Percentiles rank a stretch among this genome's conserved stretches.
These are phyloP conservation scores for Samia ricini DNA, from an alignment of 1,140 invertebrate species.

Conservation along the genomic window DNA sequence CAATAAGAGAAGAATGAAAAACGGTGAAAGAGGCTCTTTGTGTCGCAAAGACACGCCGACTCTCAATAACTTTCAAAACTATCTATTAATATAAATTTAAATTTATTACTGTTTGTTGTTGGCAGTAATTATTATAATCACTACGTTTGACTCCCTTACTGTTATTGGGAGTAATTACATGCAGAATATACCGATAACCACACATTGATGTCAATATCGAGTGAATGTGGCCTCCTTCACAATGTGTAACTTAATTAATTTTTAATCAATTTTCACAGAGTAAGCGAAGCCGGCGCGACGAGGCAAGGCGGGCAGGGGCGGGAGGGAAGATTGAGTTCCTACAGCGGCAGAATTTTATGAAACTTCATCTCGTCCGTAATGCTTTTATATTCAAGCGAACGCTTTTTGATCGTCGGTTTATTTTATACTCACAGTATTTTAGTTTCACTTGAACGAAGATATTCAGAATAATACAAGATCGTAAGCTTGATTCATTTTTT, in stretches of 20 bases:
- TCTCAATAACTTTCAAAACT: too few relatives aligned
- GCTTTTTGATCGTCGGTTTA: background rate
- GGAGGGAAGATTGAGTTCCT: constrained; percentile 28
- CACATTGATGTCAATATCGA: background rate
- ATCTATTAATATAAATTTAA: too few relatives aligned
- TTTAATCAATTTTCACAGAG: constrained; percentile 35
- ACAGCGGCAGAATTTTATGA: constrained; percentile 29
- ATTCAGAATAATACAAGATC: too few relatives aligned
- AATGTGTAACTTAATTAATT: constrained; percentile 29
- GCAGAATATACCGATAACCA: background rate
- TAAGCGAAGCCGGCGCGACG: constrained; percentile 3
- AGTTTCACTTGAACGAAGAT: background rate
- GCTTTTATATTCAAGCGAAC: constrained; percentile 18
- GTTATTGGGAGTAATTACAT: too few relatives aligned
- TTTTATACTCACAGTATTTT: background rate
- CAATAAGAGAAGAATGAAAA: too few relatives aligned
- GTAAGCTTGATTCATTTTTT: too few relatives aligned
- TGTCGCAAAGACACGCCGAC: too few relatives aligned
- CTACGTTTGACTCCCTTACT: too few relatives aligned
- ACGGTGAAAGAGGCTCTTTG: too few relatives aligned
- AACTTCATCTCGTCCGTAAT: constrained; percentile 27
- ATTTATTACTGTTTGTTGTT: too few relatives aligned
- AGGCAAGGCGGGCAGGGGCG: too few relatives aligned
- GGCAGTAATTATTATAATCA: too few relatives aligned
- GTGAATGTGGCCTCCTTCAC: background rate